phyloP scores from a whole-genome alignment of 2,113 vertebrate genomes.

The Nettapus auritus region DNA sequence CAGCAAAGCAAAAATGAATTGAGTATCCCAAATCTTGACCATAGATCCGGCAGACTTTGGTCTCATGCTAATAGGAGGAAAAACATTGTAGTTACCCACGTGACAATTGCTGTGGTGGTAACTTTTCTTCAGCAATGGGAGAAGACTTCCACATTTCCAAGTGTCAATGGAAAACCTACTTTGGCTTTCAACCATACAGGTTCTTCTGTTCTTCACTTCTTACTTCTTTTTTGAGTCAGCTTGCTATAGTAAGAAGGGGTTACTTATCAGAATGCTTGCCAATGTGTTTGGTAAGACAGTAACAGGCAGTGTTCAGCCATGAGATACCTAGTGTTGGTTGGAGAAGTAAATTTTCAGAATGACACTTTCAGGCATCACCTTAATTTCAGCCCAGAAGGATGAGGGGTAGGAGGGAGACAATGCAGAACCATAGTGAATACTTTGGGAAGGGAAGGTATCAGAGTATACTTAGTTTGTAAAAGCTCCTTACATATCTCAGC shows the following conservation, averaged over 20 bases:
- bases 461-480: background rate
- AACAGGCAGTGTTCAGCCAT: background rate
- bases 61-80: background rate
- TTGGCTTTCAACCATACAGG: background rate
- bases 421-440: background rate
- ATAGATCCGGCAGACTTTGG: background rate
- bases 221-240: background rate
- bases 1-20: background rate
- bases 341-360: background rate
- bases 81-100: background rate
- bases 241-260: background rate
- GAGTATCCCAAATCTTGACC: background rate
- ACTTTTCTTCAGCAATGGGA: background rate
- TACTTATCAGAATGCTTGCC: background rate
- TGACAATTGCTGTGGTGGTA: background rate
- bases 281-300: background rate
- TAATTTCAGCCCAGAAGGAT: background rate
- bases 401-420: background rate
- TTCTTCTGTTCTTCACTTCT: background rate
- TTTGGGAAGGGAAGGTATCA: background rate
- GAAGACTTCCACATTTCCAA: background rate
- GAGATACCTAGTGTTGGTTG: fast-evolving
- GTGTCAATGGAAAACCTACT: background rate
- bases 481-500: background rate
- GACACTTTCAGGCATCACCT: background rate